Percentiles rank a stretch among this genome's conserved stretches.
Conservation (phyloP, 2,113 vertebrate species). For the Lagopus muta region DNA sequence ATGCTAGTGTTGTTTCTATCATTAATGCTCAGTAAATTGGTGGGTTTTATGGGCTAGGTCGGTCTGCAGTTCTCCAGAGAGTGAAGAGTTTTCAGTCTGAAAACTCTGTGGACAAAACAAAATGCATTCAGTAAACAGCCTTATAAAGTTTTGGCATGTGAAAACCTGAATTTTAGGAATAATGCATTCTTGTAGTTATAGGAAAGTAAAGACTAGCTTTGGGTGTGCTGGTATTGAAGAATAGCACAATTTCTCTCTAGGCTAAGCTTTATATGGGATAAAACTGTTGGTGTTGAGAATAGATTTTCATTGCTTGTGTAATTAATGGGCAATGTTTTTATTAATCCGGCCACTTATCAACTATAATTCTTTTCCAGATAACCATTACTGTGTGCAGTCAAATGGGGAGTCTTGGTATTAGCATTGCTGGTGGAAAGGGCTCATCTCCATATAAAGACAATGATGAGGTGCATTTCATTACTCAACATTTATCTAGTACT, state of each 20-base stretch:
- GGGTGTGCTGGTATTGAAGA: neutral
- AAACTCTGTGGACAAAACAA: neutral
- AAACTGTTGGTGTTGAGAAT: neutral
- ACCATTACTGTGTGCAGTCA: slow-evolving; percentile 85
- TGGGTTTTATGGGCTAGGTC: neutral
- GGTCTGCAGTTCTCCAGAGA: neutral
- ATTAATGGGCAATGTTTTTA: slow-evolving; percentile 23
- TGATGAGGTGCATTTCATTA: slow-evolving; percentile 81
- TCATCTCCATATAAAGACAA: slow-evolving; percentile 85
- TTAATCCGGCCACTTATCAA: slow-evolving; percentile 31
- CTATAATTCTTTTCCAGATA: slow-evolving; percentile 74
- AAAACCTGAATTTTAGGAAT: neutral
- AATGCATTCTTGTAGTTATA: neutral
- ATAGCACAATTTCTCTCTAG: neutral
- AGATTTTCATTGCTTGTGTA: neutral
- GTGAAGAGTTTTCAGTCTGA: neutral
- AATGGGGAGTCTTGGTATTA: slow-evolving; percentile 85
- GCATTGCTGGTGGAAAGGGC: slow-evolving; percentile 87
- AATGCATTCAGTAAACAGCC: neutral
- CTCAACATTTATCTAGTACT: slow-evolving; percentile 23
- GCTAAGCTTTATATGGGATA: neutral
- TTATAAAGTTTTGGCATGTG: neutral
- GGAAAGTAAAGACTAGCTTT: neutral
- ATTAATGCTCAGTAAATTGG: neutral
- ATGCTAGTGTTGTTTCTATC: neutral